Evolutionary conservation across 2,113 vertebrate genomes (phyloP), one percentile per base, ranked within the genome.

Genomic region (Callipepla squamata): DNA sequence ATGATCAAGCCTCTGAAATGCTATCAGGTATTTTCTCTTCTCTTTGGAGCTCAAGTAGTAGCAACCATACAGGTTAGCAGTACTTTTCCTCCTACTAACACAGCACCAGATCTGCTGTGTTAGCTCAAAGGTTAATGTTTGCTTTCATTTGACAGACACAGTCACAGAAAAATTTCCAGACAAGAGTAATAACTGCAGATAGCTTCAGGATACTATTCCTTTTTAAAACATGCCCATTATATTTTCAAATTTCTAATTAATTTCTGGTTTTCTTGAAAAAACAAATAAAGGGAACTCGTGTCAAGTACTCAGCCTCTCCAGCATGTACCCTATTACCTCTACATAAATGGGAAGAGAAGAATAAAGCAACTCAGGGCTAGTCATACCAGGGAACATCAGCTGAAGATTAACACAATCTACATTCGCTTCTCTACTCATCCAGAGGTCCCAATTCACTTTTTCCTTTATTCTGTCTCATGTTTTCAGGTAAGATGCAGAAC

Each of bases 101-200:
- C 7, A 80, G 51, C 25, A 62, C 73, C 50, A 81, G 78, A 40
- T 89, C 57, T 78, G 28, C 40, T 3, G 3, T 26, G 4, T 32
- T 58, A 74, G 73, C 58, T 38, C 62, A 96, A 93, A 95, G 67
- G 70, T 86, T 75, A 83, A 6, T 21, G 34, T 50, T 80, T 58
- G 45, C 17, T 80, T 84, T 76, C 53, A 72, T 3, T 86, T 86
- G 70, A 84, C 38, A 89, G 47, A 84, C 72, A 2, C 25, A 75
- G 26, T 6, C 66, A 57, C 5, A 58, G n/a, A 75, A 61, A 80
- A 4, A 4, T 34, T 73, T 75, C 57, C 45, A 36, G 26, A 38
- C 9, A 5, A 89, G 7, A 42, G 69, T 50, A 69, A 57, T 77
- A 75, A 62, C 7, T 20, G 48, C 18, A 86, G 47, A 40, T 40